Evolutionary conservation across 2,797 vertebrate genomes (phyloP).

Genomic region (Pyrocephalus nanus): DNA sequence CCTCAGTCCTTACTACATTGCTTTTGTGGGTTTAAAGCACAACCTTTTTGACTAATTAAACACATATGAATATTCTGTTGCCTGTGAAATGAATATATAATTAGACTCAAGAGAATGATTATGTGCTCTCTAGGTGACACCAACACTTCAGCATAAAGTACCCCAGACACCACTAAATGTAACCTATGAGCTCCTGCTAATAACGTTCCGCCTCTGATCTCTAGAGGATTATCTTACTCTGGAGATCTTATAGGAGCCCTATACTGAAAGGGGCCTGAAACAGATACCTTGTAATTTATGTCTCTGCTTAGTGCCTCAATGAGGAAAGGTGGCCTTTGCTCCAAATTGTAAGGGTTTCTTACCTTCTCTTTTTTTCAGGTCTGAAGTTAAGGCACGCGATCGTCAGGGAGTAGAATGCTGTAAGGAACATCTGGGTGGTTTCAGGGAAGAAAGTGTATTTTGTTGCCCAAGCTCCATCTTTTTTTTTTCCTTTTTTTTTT

Average conservation of each 20-base stretch:
- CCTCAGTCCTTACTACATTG: not conserved
- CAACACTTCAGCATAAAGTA: not conserved
- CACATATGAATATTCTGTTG: constrained; percentile 18
- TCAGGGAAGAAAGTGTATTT: not conserved
- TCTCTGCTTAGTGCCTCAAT: not conserved
- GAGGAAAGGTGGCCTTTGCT: not conserved
- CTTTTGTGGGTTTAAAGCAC: constrained; percentile 10
- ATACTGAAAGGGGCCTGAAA: constrained; percentile 35
- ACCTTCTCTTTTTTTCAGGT: not conserved
- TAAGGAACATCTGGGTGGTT: not conserved
- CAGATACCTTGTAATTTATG: constrained; percentile 17
- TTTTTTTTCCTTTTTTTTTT: not conserved
- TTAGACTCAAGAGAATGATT: constrained; percentile 29
- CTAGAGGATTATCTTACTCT: constrained; percentile 12
- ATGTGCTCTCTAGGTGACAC: not conserved
- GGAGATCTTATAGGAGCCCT: not conserved
- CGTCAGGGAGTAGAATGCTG: not conserved
- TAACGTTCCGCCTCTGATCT: not conserved
- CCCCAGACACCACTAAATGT: constrained; percentile 5
- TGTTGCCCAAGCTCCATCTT: not conserved
- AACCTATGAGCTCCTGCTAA: constrained; percentile 22
- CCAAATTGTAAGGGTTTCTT: not conserved
- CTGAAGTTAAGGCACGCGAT: not conserved
- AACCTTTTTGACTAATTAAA: constrained; percentile 34
- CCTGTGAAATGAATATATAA: constrained; percentile 9